phyloP scores from a whole-genome alignment of 2,888 invertebrate species.

The Hydrotaea cyrtoneurina region DNA sequence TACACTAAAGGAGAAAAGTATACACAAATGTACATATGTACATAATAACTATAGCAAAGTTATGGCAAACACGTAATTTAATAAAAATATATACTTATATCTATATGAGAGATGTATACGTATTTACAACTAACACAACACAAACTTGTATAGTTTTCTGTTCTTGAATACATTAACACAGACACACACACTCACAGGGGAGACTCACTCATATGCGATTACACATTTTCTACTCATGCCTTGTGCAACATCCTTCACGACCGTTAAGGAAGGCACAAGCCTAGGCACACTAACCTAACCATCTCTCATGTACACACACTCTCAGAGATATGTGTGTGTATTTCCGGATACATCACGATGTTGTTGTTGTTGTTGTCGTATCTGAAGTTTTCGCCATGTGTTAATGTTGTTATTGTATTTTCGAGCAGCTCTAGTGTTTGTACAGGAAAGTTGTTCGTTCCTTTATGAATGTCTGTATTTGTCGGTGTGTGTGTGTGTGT shows the following conservation, averaged over 20 bases:
- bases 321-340: neutral
- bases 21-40: neutral
- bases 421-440: neutral
- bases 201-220: neutral
- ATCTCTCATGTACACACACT: neutral
- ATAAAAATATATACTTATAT: constrained; percentile 39
- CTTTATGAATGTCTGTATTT: constrained; percentile 11
- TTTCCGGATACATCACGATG: neutral
- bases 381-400: constrained; percentile 14
- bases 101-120: neutral
- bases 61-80: constrained; percentile 57
- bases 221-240: neutral
- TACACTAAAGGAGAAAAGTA: neutral
- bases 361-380: neutral
- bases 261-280: neutral
- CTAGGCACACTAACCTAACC: neutral
- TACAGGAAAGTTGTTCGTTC: neutral
- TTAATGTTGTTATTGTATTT: constrained; percentile 20
- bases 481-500: neutral
- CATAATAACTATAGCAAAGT: constrained; percentile 45
- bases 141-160: constrained; percentile 7
- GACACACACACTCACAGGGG: neutral
- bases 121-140: neutral
- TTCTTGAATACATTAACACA: constrained; percentile 1
- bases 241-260: neutral